These are phyloP conservation scores for Eriocheir sinensis DNA, from an alignment of 1,140 invertebrate species.

Conservation along the genomic window DNA sequence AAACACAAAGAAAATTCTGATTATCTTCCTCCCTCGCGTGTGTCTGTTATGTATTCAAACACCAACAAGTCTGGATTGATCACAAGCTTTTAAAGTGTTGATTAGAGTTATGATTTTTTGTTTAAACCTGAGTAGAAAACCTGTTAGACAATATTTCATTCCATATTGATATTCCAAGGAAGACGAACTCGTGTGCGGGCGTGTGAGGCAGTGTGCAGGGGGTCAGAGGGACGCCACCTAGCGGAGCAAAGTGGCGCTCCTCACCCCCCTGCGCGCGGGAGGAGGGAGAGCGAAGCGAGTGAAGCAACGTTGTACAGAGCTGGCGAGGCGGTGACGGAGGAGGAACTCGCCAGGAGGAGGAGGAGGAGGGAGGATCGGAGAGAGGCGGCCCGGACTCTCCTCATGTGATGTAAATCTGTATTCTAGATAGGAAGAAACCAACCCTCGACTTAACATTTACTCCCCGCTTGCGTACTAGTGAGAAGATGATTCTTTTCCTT, in stretches of 20 bases:
- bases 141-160: constrained; percentile 75
- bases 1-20: constrained; percentile 32
- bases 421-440: constrained; percentile 50
- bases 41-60: constrained; percentile 40
- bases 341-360: constrained; percentile 8
- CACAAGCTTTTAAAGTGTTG: constrained; percentile 39
- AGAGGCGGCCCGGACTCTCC: constrained; percentile 23
- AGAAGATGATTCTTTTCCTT: not conserved
- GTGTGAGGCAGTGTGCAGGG: not conserved
- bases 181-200: not conserved
- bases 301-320: constrained; percentile 24
- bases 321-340: constrained; percentile 1
- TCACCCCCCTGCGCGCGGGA: not conserved
- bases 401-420: constrained; percentile 65
- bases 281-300: not conserved
- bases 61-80: constrained; percentile 2
- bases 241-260: not conserved
- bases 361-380: not conserved
- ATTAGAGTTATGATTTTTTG: constrained; percentile 19
- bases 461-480: constrained; percentile 53
- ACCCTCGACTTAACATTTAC: constrained; percentile 20
- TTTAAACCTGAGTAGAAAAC: constrained; percentile 46
- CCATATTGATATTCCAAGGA: constrained; percentile 71
- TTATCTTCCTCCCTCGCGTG: not conserved
- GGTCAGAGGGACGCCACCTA: constrained; percentile 6